Evolutionary conservation across 2,113 vertebrate species (phyloP).

Genomic region (Cairina moschata): DNA sequence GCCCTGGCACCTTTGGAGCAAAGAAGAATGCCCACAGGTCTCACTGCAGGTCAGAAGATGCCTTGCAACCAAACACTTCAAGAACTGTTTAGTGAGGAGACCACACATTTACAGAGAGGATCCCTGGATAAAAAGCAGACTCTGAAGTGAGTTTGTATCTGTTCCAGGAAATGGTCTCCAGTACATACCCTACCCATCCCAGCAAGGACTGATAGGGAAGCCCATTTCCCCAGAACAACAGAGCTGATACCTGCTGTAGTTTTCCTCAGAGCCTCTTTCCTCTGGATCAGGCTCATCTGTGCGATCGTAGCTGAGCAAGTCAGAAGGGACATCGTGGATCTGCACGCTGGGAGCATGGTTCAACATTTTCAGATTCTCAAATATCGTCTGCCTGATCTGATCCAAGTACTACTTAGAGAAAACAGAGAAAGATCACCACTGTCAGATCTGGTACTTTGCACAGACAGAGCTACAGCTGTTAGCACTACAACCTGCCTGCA

Average conservation of each 20-base stretch:
- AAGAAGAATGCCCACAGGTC: not conserved
- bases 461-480: not conserved
- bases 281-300: slow-evolving; percentile 93
- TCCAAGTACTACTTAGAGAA: slow-evolving; percentile 88
- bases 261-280: slow-evolving; percentile 92
- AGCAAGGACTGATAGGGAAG: not conserved
- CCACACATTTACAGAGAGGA: not conserved
- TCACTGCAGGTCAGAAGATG: not conserved
- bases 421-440: not conserved
- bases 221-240: not conserved
- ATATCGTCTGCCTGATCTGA: slow-evolving; percentile 97
- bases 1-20: not conserved
- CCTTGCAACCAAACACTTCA: not conserved
- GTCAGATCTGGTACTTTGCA: not conserved
- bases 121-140: not conserved
- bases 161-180: not conserved
- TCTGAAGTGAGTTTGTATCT: not conserved
- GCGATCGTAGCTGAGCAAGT: slow-evolving; percentile 94
- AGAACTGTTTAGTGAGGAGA: not conserved
- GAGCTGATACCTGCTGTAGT: slow-evolving; percentile 87
- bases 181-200: not conserved
- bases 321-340: slow-evolving; percentile 97
- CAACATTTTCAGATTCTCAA: slow-evolving; percentile 98
- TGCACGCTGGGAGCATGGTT: slow-evolving; percentile 98
- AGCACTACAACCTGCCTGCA: not conserved